Evolutionary conservation across 1,140 invertebrate species (phyloP).

Genomic region (Zaprionus tsacasi): DNA sequence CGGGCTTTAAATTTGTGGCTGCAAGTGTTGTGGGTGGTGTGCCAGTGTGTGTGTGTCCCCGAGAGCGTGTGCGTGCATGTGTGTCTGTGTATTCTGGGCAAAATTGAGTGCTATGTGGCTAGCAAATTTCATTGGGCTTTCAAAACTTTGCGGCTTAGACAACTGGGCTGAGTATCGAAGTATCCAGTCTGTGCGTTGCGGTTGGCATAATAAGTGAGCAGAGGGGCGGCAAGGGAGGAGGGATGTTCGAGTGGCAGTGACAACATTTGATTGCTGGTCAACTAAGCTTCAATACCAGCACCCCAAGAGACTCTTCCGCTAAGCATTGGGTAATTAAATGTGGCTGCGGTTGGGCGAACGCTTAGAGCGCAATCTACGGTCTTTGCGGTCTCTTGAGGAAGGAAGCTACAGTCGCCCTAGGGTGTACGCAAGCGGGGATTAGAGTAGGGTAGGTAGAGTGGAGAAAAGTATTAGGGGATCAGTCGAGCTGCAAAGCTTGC

Average conservation of each 20-base stretch:
- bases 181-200: conserved; percentile 30
- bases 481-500: background rate
- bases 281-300: background rate
- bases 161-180: conserved; percentile 21
- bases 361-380: conserved; percentile 4
- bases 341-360: conserved; percentile 6
- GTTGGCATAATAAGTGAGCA: conserved; percentile 39
- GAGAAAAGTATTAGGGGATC: background rate
- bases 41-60: conserved; percentile 17
- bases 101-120: conserved; percentile 77
- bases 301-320: background rate
- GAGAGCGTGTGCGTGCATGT: conserved; percentile 12
- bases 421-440: background rate
- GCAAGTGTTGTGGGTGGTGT: conserved; percentile 43
- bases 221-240: background rate
- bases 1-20: conserved; percentile 81
- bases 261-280: conserved; percentile 39
- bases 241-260: conserved; percentile 16
- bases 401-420: background rate
- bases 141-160: conserved; percentile 73
- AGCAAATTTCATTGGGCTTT: conserved; percentile 76
- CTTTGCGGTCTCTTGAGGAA: background rate
- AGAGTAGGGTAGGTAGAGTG: background rate
- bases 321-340: conserved; percentile 32
- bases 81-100: conserved; percentile 49